Conservation (phyloP, 1,140 invertebrate species). For the Atta cephalotes region DNA sequence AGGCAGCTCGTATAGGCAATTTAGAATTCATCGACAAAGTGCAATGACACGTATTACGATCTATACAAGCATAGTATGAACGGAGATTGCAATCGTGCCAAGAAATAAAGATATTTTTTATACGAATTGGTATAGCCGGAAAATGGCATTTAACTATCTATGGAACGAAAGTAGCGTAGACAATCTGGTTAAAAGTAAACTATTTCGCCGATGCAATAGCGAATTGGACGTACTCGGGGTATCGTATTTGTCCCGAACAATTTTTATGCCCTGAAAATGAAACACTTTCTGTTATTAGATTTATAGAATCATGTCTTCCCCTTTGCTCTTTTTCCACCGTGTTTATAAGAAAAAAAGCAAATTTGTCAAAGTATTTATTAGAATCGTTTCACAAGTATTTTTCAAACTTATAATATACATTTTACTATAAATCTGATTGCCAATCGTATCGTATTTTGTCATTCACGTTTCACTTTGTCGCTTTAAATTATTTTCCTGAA, state of each 20-base stretch:
- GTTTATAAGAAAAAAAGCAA: not conserved
- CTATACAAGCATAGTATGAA: constrained; percentile 43
- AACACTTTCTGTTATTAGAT: constrained; percentile 44
- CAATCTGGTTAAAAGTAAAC: constrained; percentile 44
- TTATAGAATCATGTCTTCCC: constrained; percentile 37
- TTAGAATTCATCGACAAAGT: constrained; percentile 46
- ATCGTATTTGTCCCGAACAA: not conserved
- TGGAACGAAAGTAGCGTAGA: constrained; percentile 51
- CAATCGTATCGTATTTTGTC: not conserved
- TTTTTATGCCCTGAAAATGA: constrained; percentile 44
- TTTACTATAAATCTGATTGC: not conserved
- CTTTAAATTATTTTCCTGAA: not conserved
- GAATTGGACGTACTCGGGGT: constrained; percentile 39
- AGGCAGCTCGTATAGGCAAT: constrained; percentile 32
- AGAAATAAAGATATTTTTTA: constrained; percentile 76
- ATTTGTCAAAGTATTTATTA: constrained; percentile 9
- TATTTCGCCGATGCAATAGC: constrained; percentile 20
- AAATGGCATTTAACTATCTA: not conserved
- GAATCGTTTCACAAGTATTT: not conserved
- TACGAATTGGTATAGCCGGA: constrained; percentile 66
- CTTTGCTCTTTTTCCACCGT: constrained; percentile 1
- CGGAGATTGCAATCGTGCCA: constrained; percentile 68
- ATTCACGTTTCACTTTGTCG: too few species aligned
- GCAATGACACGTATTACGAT: constrained; percentile 38
- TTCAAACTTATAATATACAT: not conserved